A percentile compares a stretch with the other conserved stretches of the same genome.
Evolutionary conservation across 2,797 vertebrate species (phyloP).

Genomic region (Falco biarmicus): DNA sequence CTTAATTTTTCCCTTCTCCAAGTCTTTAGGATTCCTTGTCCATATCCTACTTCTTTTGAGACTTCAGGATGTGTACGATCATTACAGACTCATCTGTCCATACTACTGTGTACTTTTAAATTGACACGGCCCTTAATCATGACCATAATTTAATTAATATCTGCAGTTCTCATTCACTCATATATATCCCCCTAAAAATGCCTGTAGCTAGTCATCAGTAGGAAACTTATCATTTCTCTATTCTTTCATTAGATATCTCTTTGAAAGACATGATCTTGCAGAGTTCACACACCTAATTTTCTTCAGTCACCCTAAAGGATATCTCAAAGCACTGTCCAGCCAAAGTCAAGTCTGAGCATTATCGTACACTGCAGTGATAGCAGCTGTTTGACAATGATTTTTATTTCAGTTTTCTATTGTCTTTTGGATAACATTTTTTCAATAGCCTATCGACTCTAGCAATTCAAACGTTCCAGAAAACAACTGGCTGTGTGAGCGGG

Average conservation of each 20-base stretch:
- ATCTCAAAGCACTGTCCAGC: not conserved
- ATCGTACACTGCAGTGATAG: not conserved
- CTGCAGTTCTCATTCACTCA: not conserved
- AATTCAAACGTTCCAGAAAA: slow-evolving; percentile 48
- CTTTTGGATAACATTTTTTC: slow-evolving; percentile 13
- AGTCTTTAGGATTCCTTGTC: not conserved
- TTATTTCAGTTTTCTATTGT: not conserved
- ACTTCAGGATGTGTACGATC: not conserved
- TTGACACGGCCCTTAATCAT: not conserved
- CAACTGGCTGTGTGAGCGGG: not conserved
- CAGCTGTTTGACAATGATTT: not conserved
- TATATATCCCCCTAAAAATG: not conserved
- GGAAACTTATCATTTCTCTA: not conserved
- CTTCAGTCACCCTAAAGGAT: not conserved
- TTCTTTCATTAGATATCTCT: not conserved
- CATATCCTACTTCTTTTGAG: not conserved
- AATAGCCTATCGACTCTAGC: slow-evolving; percentile 2
- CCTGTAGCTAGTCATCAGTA: not conserved
- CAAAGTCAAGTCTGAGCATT: not conserved
- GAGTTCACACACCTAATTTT: not conserved
- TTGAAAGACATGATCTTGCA: not conserved
- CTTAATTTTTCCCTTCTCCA: not conserved
- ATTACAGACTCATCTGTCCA: not conserved
- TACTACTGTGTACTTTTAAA: not conserved
- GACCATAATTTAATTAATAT: not conserved